Base-by-base conservation (phyloP, 92 coral and sea anemone genomes). In the Epizoanthus fatuus region DNA sequence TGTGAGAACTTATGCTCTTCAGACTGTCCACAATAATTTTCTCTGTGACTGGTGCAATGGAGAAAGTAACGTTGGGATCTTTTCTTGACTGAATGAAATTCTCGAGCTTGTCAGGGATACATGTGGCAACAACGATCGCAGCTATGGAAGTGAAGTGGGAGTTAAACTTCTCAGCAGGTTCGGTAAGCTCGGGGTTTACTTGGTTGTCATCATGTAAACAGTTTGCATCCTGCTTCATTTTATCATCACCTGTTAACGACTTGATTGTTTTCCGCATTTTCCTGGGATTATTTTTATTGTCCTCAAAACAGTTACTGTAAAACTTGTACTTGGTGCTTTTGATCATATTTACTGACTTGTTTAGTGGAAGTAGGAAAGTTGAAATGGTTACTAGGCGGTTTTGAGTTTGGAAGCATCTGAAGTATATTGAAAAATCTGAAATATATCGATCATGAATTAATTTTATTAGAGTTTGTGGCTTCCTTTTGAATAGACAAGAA, bases 151-250 rank as follows among this genome's bases (percentile, higher is more conserved):
- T 55, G 57, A 81, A 58, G 73, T 84, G 25, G 37, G 42, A 54
- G 63, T 84, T 73, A 52, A 84, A 84, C 29, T 84, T 58, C 19
- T 71, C 81, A 53, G 89, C 89, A 38, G 75, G 60, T 74, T 75
- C 75, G 25, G 74, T 75, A 47, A 66, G 72, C 74, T 85, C 80
- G 4, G 4, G 44, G 32, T 42, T 60, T 60, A 39, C 79, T 12
- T 72, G 17, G 8, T 60, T 12, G 32, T 60, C 79, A 72, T 44
- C 57, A 45, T 47, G 49, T 39, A 22, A 47, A 20, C 20, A 39
- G 12, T 47, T 72, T 39, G 49, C 39, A 2, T 19, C 55, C 55
- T 72, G 79, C 17, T 12, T 72, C 49, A 15, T 39, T 19, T 72
- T 72, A 15, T 72, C 39, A 20, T 72, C 55, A 45, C 79, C 58